Percentiles rank a stretch among this genome's conserved stretches.
These are phyloP conservation scores for Neofelis nebulosa DNA, from an alignment of 2,113 vertebrate genomes.

Conservation along the genomic window DNA sequence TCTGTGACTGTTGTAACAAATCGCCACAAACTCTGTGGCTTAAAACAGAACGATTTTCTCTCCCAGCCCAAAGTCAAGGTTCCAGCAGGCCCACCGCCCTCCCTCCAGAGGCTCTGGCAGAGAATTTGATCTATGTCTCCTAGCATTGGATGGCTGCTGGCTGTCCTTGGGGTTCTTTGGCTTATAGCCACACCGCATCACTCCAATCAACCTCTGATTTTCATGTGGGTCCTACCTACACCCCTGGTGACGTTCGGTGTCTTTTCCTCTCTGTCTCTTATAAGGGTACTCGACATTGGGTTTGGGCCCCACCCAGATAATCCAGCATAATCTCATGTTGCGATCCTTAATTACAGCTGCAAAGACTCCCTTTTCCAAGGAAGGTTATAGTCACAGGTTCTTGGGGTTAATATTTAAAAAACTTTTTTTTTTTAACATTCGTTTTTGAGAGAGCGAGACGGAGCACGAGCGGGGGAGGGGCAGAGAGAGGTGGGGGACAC, in stretches of 20 bases:
- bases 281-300: background rate
- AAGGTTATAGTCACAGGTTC: background rate
- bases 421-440: too few species aligned
- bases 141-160: background rate
- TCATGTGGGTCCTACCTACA: background rate
- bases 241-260: too few species aligned
- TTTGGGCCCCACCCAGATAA: background rate
- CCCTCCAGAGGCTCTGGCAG: background rate
- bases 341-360: background rate
- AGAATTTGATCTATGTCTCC: background rate
- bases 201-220: background rate
- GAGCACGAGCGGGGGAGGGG: too few species aligned
- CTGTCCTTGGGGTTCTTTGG: background rate
- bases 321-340: background rate
- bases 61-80: background rate
- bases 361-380: background rate
- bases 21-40: background rate
- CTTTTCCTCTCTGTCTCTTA: background rate
- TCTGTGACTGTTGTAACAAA: background rate
- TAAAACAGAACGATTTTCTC: background rate
- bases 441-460: too few species aligned
- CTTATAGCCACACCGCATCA: background rate
- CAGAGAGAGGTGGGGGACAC: too few species aligned
- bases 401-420: background rate
- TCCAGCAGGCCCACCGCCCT: fast-evolving